Percentiles rank a stretch among this genome's conserved stretches.
phyloP scores from a whole-genome alignment of 2,797 vertebrate genomes.

The Emydoidea blandingii region DNA sequence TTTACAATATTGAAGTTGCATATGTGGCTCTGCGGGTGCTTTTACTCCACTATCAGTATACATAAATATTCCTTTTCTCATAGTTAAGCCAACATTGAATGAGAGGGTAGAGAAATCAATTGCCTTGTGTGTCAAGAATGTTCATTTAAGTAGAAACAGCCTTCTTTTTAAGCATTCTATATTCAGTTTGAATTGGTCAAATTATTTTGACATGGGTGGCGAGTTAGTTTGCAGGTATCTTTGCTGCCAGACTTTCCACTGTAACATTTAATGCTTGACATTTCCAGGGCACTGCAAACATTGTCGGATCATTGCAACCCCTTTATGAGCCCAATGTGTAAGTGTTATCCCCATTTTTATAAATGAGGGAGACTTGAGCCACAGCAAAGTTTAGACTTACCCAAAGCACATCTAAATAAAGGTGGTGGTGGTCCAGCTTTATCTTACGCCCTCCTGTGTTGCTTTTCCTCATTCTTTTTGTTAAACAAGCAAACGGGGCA shows the following conservation, averaged over 20 bases:
- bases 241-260: background rate
- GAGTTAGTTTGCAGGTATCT: background rate
- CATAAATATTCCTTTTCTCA: background rate
- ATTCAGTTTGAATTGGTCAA: constrained; percentile 33
- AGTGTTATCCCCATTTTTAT: background rate
- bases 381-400: background rate
- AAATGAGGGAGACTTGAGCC: background rate
- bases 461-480: background rate
- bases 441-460: rapidly evolving
- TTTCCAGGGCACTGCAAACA: background rate
- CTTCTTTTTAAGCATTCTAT: background rate
- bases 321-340: background rate
- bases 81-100: background rate
- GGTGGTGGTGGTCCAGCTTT: background rate
- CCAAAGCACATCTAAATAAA: background rate
- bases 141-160: constrained; percentile 20
- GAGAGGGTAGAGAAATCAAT: background rate
- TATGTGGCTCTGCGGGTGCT: background rate
- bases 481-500: background rate
- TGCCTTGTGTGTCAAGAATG: background rate
- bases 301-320: background rate
- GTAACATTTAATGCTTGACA: background rate
- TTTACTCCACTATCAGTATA: constrained; percentile 14
- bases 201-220: background rate
- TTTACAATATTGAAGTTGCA: background rate